A percentile compares a stretch with the other conserved stretches of the same genome.
Evolutionary conservation across 2,797 vertebrate species (phyloP).

Genomic region (Etheostoma perlongum): DNA sequence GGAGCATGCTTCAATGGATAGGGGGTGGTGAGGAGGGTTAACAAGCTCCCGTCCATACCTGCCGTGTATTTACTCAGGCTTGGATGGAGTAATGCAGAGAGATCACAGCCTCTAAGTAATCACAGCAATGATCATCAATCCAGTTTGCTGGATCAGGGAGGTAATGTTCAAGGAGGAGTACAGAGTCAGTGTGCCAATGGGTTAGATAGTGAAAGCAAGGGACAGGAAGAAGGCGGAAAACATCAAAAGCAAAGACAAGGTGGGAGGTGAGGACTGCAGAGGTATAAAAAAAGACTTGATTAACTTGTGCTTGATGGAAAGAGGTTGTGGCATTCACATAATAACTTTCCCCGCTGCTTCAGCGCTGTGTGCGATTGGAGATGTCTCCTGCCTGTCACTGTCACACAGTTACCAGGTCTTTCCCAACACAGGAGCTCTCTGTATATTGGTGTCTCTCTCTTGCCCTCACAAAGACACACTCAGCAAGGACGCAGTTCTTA

Average conservation of each 20-base stretch:
- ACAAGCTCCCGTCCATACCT: conserved; percentile 51
- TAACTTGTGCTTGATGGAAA: conserved; percentile 80
- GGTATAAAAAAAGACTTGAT: conserved; percentile 49
- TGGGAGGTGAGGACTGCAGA: conserved; percentile 25
- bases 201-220: conserved; percentile 12
- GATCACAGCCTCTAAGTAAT: conserved; percentile 62
- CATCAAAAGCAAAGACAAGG: conserved; percentile 20
- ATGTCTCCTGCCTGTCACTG: conserved; percentile 71
- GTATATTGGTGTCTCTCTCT: neutral
- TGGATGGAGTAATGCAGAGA: conserved; percentile 43
- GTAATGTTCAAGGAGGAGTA: conserved; percentile 40
- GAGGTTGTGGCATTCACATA: conserved; percentile 75
- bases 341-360: conserved; percentile 70
- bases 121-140: conserved; percentile 59
- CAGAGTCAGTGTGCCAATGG: conserved; percentile 64
- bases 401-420: conserved; percentile 52
- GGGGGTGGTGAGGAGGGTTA: conserved; percentile 27
- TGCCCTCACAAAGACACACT: conserved; percentile 27
- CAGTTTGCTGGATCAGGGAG: conserved; percentile 55
- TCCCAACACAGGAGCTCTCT: conserved; percentile 40
- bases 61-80: conserved; percentile 54
- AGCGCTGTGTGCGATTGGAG: conserved; percentile 63
- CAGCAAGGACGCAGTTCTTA: conserved; percentile 23
- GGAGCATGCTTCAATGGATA: neutral
- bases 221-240: conserved; percentile 2